Evolutionary conservation across 2,797 vertebrate genomes (phyloP), one percentile per base, ranked within the genome.

Genomic region (Parauchenoglanis ngamensis): DNA sequence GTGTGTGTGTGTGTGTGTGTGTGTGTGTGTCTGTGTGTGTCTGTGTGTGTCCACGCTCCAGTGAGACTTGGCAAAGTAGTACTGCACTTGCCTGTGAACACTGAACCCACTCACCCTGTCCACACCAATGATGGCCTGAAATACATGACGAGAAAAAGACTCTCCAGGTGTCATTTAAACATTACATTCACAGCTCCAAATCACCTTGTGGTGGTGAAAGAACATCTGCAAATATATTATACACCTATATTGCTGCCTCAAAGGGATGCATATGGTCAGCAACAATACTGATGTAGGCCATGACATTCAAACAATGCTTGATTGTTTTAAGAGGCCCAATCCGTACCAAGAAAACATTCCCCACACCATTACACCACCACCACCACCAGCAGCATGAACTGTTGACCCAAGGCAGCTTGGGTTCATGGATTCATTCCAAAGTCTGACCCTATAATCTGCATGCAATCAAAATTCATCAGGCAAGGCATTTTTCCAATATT

Each of bases 21-120:
- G n/a, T 78, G 1, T 77, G 6, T 75, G 5, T 40, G 10, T 65
- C 3, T 67, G 31, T 76, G 70, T 85, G 87, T 82, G 75, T 81
- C 68, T 80, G 85, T 88, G 73, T 85, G 83, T 73, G 54, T 85
- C 86, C 87, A 85, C 65, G 85, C 73, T 75, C 40, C 54, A 85
- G 87, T 90, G 90, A 90, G 87, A 90, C 90, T 89, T 88, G 90
- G 90, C 90, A 83, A 81, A 31, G 83, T 49, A 65, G 52, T 52
- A 57, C 28, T 23, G 56, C 44, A 83, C 86, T 76, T 25, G 76
- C 72, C 87, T 89, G 87, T 89, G 90, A 90, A 87, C 82, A 89
- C 54, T 90, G 88, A 90, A 90, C 90, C 76, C 88, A 87, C 88
- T 90, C 82, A 90, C 88, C 81, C 87, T 80, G 75, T 82, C 82